phyloP scores from a whole-genome alignment of 2,888 invertebrate species.

The Pollenia angustigena region DNA sequence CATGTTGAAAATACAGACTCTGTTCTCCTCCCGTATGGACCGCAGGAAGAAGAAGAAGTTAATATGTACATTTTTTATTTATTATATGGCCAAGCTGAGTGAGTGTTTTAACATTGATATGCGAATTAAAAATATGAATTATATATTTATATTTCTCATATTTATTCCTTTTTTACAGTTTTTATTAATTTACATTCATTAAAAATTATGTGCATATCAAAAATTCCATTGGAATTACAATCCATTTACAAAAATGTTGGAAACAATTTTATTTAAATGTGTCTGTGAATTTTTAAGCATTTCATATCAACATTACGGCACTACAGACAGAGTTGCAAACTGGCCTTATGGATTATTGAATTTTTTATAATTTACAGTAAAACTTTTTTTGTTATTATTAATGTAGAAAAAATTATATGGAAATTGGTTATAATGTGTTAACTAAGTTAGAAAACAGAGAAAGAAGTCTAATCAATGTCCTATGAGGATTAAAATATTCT shows the following conservation, averaged over 20 bases:
- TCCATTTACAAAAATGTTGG: conserved; percentile 56
- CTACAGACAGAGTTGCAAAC: not conserved
- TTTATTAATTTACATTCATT: conserved; percentile 66
- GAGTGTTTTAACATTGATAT: conserved; percentile 67
- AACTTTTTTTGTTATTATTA: not conserved
- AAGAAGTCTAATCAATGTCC: no score
- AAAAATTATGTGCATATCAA: conserved; percentile 68
- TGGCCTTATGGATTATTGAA: conserved; percentile 30
- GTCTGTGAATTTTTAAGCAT: conserved; percentile 60
- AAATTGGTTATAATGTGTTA: no score
- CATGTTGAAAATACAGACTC: conserved; percentile 29
- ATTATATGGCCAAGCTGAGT: conserved; percentile 47
- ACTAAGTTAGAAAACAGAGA: no score
- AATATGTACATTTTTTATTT: conserved; percentile 64
- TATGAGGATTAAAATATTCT: no score
- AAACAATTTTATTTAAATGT: conserved; percentile 55
- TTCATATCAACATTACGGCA: conserved; percentile 23
- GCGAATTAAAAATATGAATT: conserved; percentile 65
- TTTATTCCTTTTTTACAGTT: not conserved
- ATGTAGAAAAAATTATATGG: not conserved
- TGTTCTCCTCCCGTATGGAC: not conserved
- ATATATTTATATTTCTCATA: conserved; percentile 18
- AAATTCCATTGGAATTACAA: conserved; percentile 48
- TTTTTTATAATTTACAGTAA: not conserved
- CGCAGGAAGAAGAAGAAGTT: conserved; percentile 3